phyloP scores from a whole-genome alignment of 1,140 invertebrate species.

The Lepidurus apus region DNA sequence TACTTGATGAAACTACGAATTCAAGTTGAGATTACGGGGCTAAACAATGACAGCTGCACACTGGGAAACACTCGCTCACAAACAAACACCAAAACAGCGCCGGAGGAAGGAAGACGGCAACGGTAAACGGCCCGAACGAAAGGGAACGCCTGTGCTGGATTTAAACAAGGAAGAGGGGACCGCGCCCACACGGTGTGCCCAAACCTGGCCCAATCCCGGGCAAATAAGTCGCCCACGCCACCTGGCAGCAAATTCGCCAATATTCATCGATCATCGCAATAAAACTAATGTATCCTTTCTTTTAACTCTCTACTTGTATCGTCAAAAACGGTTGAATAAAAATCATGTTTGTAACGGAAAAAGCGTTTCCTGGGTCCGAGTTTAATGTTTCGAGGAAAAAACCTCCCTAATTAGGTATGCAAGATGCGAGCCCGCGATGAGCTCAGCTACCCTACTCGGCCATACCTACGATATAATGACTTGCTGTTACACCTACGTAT shows the following conservation, averaged over 20 bases:
- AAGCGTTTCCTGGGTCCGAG: background rate
- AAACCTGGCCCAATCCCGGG: background rate
- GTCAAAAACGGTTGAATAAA: too few species aligned
- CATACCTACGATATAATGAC: background rate
- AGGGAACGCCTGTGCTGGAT: background rate
- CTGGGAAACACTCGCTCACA: background rate
- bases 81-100: conserved; percentile 11
- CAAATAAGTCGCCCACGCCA: background rate
- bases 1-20: too few species aligned
- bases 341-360: background rate
- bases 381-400: background rate
- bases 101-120: conserved; percentile 4
- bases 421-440: background rate
- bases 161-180: conserved; percentile 21
- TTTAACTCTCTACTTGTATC: too few species aligned
- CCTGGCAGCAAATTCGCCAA: background rate
- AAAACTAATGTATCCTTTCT: too few species aligned
- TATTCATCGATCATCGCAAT: too few species aligned
- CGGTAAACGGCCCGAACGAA: background rate
- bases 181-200: background rate
- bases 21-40: background rate
- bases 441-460: background rate
- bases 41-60: conserved; percentile 14
- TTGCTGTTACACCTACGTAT: background rate
- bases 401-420: background rate